These are phyloP conservation scores for Plecturocebus donacophilus DNA, from an alignment of 2,113 vertebrate species.

Conservation along the genomic window DNA sequence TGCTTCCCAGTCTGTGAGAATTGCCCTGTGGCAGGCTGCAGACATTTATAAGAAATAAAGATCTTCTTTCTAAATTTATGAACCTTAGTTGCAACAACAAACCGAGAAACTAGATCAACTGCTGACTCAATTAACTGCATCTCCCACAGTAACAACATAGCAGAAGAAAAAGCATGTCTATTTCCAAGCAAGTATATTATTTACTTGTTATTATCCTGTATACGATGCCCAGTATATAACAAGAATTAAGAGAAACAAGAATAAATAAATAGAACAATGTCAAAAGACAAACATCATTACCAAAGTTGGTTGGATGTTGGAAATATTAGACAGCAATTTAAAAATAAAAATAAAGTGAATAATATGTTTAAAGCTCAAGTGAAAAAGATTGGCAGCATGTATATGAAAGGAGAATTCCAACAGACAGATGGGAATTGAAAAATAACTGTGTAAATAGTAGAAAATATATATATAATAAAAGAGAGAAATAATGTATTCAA, in stretches of 20 bases:
- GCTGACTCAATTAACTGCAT: neutral
- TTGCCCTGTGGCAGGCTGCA: too few relatives aligned
- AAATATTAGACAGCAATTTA: neutral
- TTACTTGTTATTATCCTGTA: neutral
- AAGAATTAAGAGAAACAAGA: neutral
- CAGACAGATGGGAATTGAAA: neutral
- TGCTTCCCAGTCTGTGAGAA: too few relatives aligned
- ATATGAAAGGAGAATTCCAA: neutral
- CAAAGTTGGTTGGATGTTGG: neutral
- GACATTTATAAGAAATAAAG: too few relatives aligned
- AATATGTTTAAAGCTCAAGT: neutral
- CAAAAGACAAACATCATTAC: neutral
- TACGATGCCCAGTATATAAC: neutral
- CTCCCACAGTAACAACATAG: neutral
- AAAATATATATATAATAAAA: neutral
- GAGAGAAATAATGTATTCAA: neutral
- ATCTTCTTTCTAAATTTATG: too few relatives aligned
- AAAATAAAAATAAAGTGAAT: neutral
- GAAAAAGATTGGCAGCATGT: neutral
- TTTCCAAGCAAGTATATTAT: neutral
- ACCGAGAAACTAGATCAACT: neutral
- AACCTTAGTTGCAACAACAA: neutral
- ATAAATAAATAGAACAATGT: neutral
- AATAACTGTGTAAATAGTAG: neutral
- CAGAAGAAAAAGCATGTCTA: neutral